Percentiles rank a stretch among this genome's conserved stretches.
Evolutionary conservation across 2,797 vertebrate species (phyloP).

Genomic region (Rhadinocentrus ornatus): DNA sequence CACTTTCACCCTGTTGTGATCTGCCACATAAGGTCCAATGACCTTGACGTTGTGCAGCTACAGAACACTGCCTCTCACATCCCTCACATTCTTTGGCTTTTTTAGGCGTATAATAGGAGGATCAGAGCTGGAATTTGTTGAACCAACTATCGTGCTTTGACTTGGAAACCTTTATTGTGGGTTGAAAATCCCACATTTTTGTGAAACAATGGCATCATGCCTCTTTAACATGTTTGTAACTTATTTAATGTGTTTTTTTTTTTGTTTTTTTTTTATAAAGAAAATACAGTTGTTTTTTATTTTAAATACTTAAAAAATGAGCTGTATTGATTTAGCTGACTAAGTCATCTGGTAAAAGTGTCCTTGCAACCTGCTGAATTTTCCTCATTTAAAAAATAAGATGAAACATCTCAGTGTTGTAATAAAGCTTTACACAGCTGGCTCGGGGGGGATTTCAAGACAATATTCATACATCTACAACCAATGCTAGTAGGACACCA

Average conservation of each 20-base stretch:
- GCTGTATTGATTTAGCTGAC: background rate
- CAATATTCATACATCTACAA: too few species aligned
- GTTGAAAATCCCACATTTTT: slow-evolving; percentile 36
- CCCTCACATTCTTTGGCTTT: slow-evolving; percentile 67
- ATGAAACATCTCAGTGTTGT: slow-evolving; percentile 4
- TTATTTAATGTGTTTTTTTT: too few species aligned
- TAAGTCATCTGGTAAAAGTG: background rate
- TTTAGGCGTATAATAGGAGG: slow-evolving; percentile 69
- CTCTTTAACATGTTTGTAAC: background rate
- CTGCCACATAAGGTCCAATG: slow-evolving; percentile 41
- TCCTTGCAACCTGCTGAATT: background rate
- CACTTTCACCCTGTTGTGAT: slow-evolving; percentile 48
- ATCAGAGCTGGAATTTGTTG: slow-evolving; percentile 76
- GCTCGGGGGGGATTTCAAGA: background rate
- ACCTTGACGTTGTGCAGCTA: slow-evolving; percentile 25
- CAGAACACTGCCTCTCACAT: slow-evolving; percentile 49
- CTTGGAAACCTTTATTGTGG: slow-evolving; percentile 55
- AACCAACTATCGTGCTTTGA: slow-evolving; percentile 64
- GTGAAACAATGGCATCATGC: slow-evolving; percentile 19
- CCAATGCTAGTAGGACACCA: background rate
- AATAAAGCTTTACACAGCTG: background rate
- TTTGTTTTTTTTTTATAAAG: too few species aligned
- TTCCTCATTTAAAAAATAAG: background rate
- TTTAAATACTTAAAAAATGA: background rate
- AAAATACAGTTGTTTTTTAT: too few species aligned